These are phyloP conservation scores for Pristionchus exspectatus DNA, from an alignment of 2,888 invertebrate genomes.

Conservation along the genomic window DNA sequence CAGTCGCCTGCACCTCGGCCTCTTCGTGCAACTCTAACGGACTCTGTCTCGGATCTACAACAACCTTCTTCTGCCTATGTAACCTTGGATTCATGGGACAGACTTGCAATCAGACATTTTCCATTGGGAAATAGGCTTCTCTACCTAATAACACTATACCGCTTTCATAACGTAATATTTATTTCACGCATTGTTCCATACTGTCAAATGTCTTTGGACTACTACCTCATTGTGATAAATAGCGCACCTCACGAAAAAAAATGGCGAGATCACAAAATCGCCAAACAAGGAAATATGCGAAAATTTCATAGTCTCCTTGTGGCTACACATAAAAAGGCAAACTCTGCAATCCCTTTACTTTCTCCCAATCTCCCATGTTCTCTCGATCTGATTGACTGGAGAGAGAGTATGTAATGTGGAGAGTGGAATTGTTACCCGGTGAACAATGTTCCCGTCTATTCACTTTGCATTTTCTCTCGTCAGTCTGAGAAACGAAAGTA, in stretches of 20 bases:
- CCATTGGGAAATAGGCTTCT: background rate
- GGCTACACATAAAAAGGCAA: background rate
- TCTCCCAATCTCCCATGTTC: background rate
- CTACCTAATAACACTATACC: too few species aligned
- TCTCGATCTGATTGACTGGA: background rate
- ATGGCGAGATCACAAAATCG: background rate
- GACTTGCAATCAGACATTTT: background rate
- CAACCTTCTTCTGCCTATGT: conserved; percentile 3
- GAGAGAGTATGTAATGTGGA: background rate
- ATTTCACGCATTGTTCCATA: background rate
- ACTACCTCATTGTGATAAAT: too few species aligned
- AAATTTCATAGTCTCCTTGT: background rate
- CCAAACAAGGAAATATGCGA: background rate
- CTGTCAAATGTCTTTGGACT: background rate
- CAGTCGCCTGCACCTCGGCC: background rate
- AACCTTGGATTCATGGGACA: conserved; percentile 12
- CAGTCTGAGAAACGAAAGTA: too few species aligned
- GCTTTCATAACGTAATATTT: background rate
- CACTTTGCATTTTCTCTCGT: too few species aligned
- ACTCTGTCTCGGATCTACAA: background rate
- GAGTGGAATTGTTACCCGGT: background rate
- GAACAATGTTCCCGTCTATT: too few species aligned
- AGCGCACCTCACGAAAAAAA: background rate
- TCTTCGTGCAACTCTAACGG: conserved; percentile 14
- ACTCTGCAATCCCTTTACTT: background rate